phyloP scores from a whole-genome alignment of 2,797 vertebrate genomes.

The Sebastes alutus region DNA sequence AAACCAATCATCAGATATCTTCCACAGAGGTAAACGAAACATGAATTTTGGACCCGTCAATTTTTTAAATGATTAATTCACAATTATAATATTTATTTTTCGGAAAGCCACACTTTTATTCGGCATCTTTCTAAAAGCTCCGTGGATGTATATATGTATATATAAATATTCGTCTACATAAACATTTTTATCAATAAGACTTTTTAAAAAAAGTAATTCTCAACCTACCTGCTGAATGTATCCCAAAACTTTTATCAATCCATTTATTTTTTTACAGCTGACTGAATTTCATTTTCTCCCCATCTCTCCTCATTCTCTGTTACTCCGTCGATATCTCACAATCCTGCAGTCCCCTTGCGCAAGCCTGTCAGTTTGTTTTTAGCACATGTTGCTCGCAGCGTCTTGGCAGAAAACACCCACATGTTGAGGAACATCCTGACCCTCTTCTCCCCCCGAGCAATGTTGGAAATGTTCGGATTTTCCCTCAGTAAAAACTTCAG shows the following conservation, averaged over 20 bases:
- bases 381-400: background rate
- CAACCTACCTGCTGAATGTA: background rate
- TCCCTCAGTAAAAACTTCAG: background rate
- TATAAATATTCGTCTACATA: too few species aligned
- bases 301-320: background rate
- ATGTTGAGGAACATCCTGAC: conserved; percentile 20
- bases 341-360: background rate
- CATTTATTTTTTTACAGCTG: background rate
- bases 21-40: too few species aligned
- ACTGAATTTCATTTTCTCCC: background rate
- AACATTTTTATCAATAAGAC: too few species aligned
- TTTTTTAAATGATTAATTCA: too few species aligned
- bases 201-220: rapidly evolving
- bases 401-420: conserved; percentile 1
- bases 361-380: conserved; percentile 23
- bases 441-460: background rate
- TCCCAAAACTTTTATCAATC: background rate
- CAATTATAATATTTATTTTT: too few species aligned
- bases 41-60: too few species aligned
- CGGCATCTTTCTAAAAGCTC: too few species aligned
- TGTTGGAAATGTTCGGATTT: conserved; percentile 7
- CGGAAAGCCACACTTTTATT: too few species aligned
- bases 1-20: too few species aligned
- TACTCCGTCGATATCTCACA: background rate
- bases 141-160: too few species aligned